Evolutionary conservation across 2,113 vertebrate species (phyloP), one percentile per base, ranked within the genome.

Genomic region (human): DNA sequence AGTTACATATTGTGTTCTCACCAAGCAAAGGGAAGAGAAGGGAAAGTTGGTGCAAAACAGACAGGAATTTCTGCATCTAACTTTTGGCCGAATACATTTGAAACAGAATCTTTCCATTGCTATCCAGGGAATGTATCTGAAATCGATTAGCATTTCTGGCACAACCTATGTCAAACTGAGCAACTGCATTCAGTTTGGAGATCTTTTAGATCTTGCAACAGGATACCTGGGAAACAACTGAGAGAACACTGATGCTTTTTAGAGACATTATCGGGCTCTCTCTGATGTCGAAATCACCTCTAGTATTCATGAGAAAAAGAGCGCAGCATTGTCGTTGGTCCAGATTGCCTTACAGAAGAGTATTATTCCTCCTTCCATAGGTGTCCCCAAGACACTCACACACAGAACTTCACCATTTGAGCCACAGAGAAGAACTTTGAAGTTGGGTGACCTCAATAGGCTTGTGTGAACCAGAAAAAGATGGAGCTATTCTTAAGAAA

Each of bases 61-160:
- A 82, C 0, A 59, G 94, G 52, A 79, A 92, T 98, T 97, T 97
- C 85, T 92, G 4, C 82, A 64, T 95, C 50, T 96, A 96, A 97
- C 90, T 98, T 98, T 97, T 66, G 89, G 43, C 90, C 98, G 97
- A 96, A 97, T 96, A 86, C 55, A 97, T 98, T 98, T 98, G 85
- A 98, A 98, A 97, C 57, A 97, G 95, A 98, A 98, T 87, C 96
- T 98, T 98, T 98, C 92, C 95, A 95, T 98, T 90, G 35, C 93
- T 97, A 97, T 89, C 97, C 93, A 91, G 90, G 92, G 96, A 98
- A 98, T 97, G 96, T 97, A 97, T 98, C 97, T 98, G 98, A 98
- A 98, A 98, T 98, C 32, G 55, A 99, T 98, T 98, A 98, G 98
- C 98, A 96, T 97, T 98, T 98, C 97, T 99, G 98, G 98, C 98